Evolutionary conservation across 2,113 vertebrate species (phyloP), one percentile per base, ranked within the genome.

Genomic region (Genyomyrus donnyi): DNA sequence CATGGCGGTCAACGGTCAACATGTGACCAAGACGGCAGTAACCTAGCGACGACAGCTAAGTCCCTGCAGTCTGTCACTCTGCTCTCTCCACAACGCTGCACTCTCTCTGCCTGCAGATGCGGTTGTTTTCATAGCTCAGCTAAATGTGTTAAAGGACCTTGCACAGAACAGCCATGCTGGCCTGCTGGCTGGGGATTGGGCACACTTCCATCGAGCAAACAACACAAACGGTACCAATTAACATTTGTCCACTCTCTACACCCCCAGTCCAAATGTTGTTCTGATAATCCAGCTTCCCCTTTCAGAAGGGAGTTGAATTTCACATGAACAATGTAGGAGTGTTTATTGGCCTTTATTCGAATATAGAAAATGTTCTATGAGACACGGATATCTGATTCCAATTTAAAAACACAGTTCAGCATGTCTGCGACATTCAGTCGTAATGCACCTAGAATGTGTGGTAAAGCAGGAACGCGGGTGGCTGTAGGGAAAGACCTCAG

Each of bases 381-480:
- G 80, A 46, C 10, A 48, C 74, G 35, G 13, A 1, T 42, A 39
- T 42, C 13, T 13, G 48, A 49, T 24, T 86, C 45, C 24, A 50
- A 27, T 48, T 86, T 48, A 50, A 85, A 49, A 13, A 86, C 24
- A 27, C 24, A n/a, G 21, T 46, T 85, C 45, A 8, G 35, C 24
- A 48, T 27, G 24, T 50, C 4, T 49, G 45, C 9, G 8, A 49
- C 42, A 2, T 49, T 7, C 31, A 8, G 13, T 80, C 15, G 45
- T 86, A 17, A 49, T 31, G 84, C 45, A 49, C 48, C 48, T 85
- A 50, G 84, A 49, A 56, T 93, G 94, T 42, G 85, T 88, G 93
- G 93, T 94, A 89, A 93, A 94, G 93, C 91, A 93, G 93, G 94
- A 49, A 94, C 93, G 93, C 93, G 50, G 93, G 93, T 93, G 94